Conservation (phyloP, 2,888 invertebrate genomes). For the Pecten maximus region DNA sequence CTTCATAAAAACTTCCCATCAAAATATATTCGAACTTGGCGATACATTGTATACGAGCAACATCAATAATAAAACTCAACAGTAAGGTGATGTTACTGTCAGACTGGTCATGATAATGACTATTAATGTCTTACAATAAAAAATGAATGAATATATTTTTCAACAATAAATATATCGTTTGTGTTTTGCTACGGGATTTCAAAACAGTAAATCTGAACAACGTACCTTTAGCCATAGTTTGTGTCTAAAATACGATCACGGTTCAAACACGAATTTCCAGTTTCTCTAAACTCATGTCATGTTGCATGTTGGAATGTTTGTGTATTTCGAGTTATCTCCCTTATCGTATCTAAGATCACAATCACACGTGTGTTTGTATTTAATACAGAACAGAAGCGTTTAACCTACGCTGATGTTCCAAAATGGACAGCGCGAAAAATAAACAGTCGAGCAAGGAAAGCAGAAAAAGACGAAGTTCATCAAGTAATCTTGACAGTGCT, state of each 20-base stretch:
- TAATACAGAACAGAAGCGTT: neutral
- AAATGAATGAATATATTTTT: too few species aligned
- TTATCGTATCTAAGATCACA: neutral
- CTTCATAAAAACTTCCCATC: too few species aligned
- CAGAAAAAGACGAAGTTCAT: constrained; percentile 27
- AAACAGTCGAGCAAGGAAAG: neutral
- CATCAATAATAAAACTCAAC: too few species aligned
- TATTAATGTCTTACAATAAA: too few species aligned
- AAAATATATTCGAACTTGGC: too few species aligned
- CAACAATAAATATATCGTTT: too few species aligned
- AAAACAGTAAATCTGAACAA: neutral
- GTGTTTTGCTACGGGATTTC: too few species aligned
- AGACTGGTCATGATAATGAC: too few species aligned
- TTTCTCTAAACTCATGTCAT: neutral
- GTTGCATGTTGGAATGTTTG: neutral
- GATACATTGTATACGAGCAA: too few species aligned
- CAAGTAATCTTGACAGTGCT: neutral
- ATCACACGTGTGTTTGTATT: neutral
- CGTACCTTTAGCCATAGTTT: neutral
- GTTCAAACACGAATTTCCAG: neutral
- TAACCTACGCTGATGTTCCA: neutral
- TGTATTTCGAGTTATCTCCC: neutral
- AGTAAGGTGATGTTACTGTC: too few species aligned
- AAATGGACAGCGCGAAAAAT: constrained; percentile 35
- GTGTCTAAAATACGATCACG: too few species aligned